These are phyloP conservation scores for Cyclina sinensis DNA, from an alignment of 1,140 invertebrate species.

Conservation along the genomic window DNA sequence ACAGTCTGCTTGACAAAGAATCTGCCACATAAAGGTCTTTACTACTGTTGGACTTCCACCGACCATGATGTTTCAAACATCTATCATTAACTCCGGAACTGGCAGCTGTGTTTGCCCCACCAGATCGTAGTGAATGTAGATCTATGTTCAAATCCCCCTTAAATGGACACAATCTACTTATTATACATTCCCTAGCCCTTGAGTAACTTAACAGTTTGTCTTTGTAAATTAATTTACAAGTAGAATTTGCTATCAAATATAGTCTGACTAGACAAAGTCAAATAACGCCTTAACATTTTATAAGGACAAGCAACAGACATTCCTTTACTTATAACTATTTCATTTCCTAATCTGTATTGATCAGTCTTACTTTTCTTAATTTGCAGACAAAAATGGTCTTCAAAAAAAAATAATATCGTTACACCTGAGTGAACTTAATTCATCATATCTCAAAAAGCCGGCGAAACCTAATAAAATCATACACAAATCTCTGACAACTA, in stretches of 20 bases:
- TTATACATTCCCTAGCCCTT: no score
- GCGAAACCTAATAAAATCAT: constrained; percentile 40
- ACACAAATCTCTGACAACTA: constrained; percentile 28
- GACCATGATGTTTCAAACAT: constrained; percentile 17
- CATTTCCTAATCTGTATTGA: constrained; percentile 66
- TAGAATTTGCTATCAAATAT: not conserved
- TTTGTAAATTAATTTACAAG: constrained; percentile 50
- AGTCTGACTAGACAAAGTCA: constrained; percentile 8
- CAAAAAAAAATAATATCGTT: constrained; percentile 52
- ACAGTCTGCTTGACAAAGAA: constrained; percentile 5
- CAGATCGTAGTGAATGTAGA: no score
- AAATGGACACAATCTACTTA: no score
- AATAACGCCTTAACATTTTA: constrained; percentile 48
- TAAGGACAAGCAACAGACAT: constrained; percentile 63
- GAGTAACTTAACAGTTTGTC: no score
- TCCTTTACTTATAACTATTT: constrained; percentile 68
- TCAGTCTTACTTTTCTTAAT: constrained; percentile 68
- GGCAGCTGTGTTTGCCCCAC: not conserved
- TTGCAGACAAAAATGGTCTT: constrained; percentile 49
- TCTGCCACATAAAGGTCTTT: constrained; percentile 25
- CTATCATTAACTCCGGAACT: constrained; percentile 5
- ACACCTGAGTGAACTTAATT: constrained; percentile 52
- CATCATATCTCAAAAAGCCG: constrained; percentile 45
- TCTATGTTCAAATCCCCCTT: no score
- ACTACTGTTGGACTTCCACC: constrained; percentile 9